Conservation (phyloP, 2,797 vertebrate genomes). For the Poecilia gillii region DNA sequence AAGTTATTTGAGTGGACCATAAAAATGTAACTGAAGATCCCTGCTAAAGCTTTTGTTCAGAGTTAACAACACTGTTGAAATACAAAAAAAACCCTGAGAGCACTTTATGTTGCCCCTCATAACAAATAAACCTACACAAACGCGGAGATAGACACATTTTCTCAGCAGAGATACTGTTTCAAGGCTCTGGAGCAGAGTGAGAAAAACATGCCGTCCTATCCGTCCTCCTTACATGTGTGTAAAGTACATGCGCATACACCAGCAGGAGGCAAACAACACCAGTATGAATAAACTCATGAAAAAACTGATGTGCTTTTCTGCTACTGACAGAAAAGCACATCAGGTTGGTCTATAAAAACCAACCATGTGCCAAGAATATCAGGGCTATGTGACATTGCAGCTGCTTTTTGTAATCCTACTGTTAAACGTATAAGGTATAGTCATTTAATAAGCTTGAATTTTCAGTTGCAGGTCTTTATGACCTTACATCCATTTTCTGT, state of each 20-base stretch:
- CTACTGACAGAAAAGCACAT: neutral
- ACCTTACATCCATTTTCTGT: neutral
- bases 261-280: conserved; percentile 9
- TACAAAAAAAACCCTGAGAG: neutral
- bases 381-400: neutral
- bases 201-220: neutral
- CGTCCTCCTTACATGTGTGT: neutral
- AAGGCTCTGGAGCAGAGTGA: conserved; percentile 8
- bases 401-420: neutral
- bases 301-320: neutral
- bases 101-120: neutral
- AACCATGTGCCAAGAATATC: neutral
- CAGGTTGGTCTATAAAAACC: neutral
- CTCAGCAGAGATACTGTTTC: conserved; percentile 1
- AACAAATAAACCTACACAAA: conserved; percentile 1
- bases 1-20: neutral
- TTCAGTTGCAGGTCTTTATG: neutral
- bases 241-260: neutral
- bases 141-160: neutral
- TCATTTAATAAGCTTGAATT: neutral
- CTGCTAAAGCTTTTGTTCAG: neutral
- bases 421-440: neutral
- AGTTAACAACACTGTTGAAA: neutral
- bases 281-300: neutral
- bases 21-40: neutral